phyloP scores from a whole-genome alignment of 2,113 vertebrate species.

The Antechinus stuartii region DNA sequence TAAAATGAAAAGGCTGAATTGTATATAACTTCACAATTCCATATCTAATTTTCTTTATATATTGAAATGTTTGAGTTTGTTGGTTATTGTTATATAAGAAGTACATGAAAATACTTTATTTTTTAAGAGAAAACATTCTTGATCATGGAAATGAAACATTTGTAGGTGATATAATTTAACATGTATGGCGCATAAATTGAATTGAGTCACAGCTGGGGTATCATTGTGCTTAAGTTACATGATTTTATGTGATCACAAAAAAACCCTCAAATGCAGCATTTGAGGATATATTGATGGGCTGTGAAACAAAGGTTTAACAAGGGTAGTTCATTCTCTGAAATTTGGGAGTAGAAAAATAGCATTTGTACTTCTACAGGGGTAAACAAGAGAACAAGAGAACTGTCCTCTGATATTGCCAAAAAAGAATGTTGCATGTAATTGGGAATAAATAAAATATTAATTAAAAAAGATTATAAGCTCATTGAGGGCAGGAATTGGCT shows the following conservation, averaged over 20 bases:
- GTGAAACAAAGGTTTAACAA: neutral
- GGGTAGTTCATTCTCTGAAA: neutral
- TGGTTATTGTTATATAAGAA: neutral
- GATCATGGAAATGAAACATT: neutral
- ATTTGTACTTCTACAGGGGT: neutral
- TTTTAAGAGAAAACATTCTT: neutral
- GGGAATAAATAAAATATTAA: too few relatives aligned
- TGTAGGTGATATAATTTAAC: neutral
- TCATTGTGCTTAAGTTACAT: neutral
- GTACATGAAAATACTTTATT: neutral
- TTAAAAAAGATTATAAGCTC: too few relatives aligned
- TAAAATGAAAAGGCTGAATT: neutral
- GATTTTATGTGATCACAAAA: neutral
- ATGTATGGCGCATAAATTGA: neutral
- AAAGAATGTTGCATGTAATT: too few relatives aligned
- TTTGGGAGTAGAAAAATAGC: neutral
- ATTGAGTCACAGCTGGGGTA: neutral
- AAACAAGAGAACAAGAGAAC: neutral
- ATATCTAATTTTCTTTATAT: neutral
- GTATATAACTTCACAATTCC: neutral
- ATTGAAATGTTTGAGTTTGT: neutral
- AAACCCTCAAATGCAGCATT: neutral
- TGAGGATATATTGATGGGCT: neutral
- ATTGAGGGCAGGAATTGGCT: neutral
- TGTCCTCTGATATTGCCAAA: neutral